phyloP scores from a whole-genome alignment of 2,888 invertebrate species.

The Endotricha flammealis region DNA sequence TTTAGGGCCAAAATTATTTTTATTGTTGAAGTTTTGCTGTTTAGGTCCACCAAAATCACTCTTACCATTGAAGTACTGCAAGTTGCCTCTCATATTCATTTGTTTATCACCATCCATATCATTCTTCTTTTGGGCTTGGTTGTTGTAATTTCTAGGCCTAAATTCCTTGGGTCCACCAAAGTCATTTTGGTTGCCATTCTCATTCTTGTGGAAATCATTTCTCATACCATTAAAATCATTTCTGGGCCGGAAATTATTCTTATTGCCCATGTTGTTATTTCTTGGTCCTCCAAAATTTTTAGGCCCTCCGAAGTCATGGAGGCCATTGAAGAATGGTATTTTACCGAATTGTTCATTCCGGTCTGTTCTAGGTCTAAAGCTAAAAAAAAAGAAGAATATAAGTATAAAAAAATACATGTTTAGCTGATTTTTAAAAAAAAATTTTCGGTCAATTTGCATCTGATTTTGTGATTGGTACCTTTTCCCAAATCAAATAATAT shows the following conservation, averaged over 20 bases:
- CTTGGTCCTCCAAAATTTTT: slow-evolving; percentile 69
- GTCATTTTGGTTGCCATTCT: slow-evolving; percentile 58
- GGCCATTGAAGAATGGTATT: slow-evolving; percentile 66
- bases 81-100: slow-evolving; percentile 44
- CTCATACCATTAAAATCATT: slow-evolving; percentile 70
- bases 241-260: slow-evolving; percentile 68
- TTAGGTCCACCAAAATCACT: slow-evolving; percentile 71
- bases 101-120: slow-evolving; percentile 57
- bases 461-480: too few species aligned
- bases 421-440: too few species aligned
- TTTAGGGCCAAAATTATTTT: slow-evolving; percentile 60
- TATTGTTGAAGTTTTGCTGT: slow-evolving; percentile 49
- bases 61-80: slow-evolving; percentile 65
- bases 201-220: slow-evolving; percentile 60
- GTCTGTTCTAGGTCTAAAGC: slow-evolving; percentile 81
- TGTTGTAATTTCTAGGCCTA: slow-evolving; percentile 63
- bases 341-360: slow-evolving; percentile 82
- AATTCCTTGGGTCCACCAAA: slow-evolving; percentile 71
- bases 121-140: slow-evolving; percentile 53
- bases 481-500: too few species aligned
- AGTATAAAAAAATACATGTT: too few species aligned
- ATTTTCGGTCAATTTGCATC: too few species aligned
- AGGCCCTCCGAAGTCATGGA: slow-evolving; percentile 70
- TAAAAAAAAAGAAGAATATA: slow-evolving; percentile 26
- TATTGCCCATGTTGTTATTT: slow-evolving; percentile 53